Percentiles rank a stretch among this genome's conserved stretches.
phyloP scores from a whole-genome alignment of 1,140 invertebrate genomes.

The Lepidurus packardi region DNA sequence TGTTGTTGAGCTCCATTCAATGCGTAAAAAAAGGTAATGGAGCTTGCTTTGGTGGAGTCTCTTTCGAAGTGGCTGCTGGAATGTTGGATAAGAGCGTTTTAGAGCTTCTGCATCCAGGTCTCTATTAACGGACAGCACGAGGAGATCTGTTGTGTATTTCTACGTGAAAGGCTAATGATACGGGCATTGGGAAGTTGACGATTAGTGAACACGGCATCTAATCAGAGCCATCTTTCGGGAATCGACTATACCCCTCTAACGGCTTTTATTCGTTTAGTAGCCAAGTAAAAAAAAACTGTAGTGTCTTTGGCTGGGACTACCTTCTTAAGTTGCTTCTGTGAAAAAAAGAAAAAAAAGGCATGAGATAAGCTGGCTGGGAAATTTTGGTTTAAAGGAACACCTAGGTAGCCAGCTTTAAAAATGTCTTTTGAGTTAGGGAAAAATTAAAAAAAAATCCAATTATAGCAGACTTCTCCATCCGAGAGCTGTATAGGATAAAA shows the following conservation, averaged over 20 bases:
- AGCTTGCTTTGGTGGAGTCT: not conserved
- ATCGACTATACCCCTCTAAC: not conserved
- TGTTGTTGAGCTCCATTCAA: not conserved
- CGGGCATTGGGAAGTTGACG: not conserved
- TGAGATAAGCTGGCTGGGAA: not conserved
- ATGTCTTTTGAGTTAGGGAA: not conserved
- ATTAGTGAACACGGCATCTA: not conserved
- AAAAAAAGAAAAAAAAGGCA: not conserved
- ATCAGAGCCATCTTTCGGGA: not conserved
- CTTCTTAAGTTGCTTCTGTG: not conserved
- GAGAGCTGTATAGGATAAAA: not conserved
- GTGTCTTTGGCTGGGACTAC: slow-evolving; percentile 1
- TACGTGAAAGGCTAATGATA: not conserved
- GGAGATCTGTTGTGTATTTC: not conserved
- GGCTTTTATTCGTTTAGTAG: not conserved
- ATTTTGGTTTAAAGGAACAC: not conserved
- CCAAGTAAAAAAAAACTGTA: too few relatives aligned
- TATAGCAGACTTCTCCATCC: not conserved
- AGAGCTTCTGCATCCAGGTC: not conserved
- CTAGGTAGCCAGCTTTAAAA: not conserved
- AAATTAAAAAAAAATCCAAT: not conserved
- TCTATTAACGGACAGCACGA: not conserved
- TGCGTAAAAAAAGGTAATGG: not conserved
- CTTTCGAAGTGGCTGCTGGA: not conserved
- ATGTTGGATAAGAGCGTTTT: not conserved